phyloP scores from a whole-genome alignment of 1,140 invertebrate genomes.

The Antheraea mylitta region DNA sequence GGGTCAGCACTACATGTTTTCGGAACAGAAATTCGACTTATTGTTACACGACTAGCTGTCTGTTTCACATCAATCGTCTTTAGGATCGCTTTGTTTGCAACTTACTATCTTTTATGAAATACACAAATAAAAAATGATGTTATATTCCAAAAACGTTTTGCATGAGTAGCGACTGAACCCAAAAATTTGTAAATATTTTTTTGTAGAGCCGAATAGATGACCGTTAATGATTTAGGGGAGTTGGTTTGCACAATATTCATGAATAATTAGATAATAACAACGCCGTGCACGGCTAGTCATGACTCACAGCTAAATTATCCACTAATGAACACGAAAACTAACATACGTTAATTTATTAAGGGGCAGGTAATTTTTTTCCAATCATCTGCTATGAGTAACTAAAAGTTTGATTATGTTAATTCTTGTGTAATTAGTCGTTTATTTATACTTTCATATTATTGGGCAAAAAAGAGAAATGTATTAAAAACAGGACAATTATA shows the following conservation, averaged over 20 bases:
- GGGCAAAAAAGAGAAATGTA: too few relatives aligned
- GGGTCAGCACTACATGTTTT: too few relatives aligned
- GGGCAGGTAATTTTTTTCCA: not conserved
- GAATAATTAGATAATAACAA: not conserved
- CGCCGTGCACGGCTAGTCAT: not conserved
- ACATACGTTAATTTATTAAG: not conserved
- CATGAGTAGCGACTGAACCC: not conserved
- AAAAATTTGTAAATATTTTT: not conserved
- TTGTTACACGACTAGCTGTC: too few relatives aligned
- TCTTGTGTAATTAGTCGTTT: not conserved
- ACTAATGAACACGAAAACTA: constrained; percentile 1
- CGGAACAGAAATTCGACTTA: too few relatives aligned
- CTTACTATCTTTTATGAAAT: too few relatives aligned
- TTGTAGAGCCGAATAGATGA: not conserved
- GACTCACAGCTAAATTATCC: not conserved
- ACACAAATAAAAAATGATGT: too few relatives aligned
- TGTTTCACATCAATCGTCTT: too few relatives aligned
- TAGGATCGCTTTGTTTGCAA: too few relatives aligned
- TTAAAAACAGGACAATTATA: too few relatives aligned
- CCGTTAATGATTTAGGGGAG: not conserved
- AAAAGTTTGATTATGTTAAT: not conserved
- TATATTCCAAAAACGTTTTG: not conserved
- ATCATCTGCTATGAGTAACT: not conserved
- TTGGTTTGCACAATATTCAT: not conserved
- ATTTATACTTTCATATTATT: not conserved